Base-by-base conservation (phyloP, 2,888 invertebrate genomes). In the Drosophila demipolita region DNA sequence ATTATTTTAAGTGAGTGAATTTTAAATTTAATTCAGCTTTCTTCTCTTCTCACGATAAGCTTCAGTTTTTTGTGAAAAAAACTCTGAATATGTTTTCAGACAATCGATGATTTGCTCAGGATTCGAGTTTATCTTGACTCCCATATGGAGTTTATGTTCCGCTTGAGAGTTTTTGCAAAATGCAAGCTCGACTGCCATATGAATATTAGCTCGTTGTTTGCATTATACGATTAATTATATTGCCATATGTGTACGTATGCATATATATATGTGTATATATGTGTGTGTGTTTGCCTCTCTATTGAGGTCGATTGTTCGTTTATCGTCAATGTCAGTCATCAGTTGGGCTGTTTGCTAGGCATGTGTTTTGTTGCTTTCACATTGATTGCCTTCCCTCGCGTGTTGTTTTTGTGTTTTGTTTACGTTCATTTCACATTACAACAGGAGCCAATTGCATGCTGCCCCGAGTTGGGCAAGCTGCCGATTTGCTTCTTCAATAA, bases 241-340 rank as follows among this genome's bases (percentile, higher is more conserved):
- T 15, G 45, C 45, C 45, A 45, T 45, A 23, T 45, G 45, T 45
- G 45, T 8, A 45, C 45, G 45, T 45, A 23, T 45, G 7, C 12
- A 12, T 23, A 15, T 8, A 45, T 45, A 12, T 15, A 45, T 57
- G 32, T 33, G 20, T 8, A 15, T 57, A 11, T 63, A 48, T 53
- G 20, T 20, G 42, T 42, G 42, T 20, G 12, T 20, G 45, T 23
- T 15, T 45, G 45, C 66, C 83, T 71, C 84, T 82, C 80, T 82
- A 83, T 83, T 83, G 83, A 83, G 83, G 83, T 83, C 83, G 87
- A 87, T 80, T 85, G 87, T 78, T 83, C 83, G 87, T 83, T 83
- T 83, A 83, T 83, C 83, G 87, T 86, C 83, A 83, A 87, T 85
- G 87, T 85, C 85, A 85, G 85, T 85, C 82, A 75, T 76, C 82